Base-by-base conservation (phyloP, 1,140 invertebrate species). In the Ips nitidus region DNA sequence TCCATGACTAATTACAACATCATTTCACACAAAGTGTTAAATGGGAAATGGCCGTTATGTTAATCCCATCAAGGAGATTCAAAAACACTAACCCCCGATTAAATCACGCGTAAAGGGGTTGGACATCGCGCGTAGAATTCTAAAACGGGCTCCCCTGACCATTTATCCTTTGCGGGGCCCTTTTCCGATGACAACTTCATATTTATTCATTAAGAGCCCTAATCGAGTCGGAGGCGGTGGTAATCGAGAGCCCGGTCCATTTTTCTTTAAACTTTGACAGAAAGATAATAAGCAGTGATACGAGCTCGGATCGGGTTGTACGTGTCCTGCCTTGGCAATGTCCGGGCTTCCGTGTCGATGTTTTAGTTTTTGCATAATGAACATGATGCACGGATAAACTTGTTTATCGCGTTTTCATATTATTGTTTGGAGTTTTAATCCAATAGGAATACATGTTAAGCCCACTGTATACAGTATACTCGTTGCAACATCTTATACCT, bases 231-330 rank as follows among this genome's bases (percentile, higher is more conserved):
- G 52, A 50, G 64, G 64, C 41, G 64, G 52, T 56, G 64, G 52
- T 56, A 66, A 66, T 66, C 64, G 64, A 66, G 64, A 66, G 64
- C 39, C 37, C 6, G 41, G 55, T 66, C 64, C 64, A 66, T 66
- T 66, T 66, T 66, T 66, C 64, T 66, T 66, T 57, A 66, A 66
- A 57, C 53, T 66, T 66, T 66, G 64, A 66, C 64, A 66, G 64
- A 66, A 66, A 66, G 64, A 66, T 66, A 66, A 66, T 66, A 66
- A 57, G 64, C 55, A 66, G 43, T 58, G 64, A 66, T 66, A 66
- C 8, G 62, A 41, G 39, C 39, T 39, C 50, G 52, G 41, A 65
- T 47, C 57, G 60, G 42, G 45, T 8, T 22, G 53, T 66, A 66
- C 64, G 64, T 57, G 64, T 57, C 22, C 64, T 45, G 64, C 37